phyloP scores from a whole-genome alignment of 2,113 vertebrate genomes.

The Amblyopsis rosae region DNA sequence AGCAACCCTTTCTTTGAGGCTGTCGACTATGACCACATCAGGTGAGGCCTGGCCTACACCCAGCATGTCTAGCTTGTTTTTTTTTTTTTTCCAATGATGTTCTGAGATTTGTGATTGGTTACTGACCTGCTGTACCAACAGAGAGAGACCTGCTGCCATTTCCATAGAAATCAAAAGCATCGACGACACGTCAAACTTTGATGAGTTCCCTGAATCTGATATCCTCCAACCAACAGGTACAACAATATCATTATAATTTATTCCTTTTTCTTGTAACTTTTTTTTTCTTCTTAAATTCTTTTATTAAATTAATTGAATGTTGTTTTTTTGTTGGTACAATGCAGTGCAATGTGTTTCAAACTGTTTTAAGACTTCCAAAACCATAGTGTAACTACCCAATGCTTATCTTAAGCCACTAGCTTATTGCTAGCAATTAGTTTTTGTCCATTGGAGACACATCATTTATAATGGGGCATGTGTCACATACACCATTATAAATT shows the following conservation, averaged over 20 bases:
- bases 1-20: conserved; percentile 96
- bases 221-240: conserved; percentile 93
- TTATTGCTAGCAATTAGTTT: no score
- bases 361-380: no score
- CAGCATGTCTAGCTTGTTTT: background rate
- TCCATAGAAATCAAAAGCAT: conserved; percentile 99
- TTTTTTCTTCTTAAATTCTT: no score
- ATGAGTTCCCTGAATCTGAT: conserved; percentile 98
- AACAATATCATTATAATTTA: background rate
- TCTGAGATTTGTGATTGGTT: background rate
- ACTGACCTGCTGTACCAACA: conserved; percentile 57
- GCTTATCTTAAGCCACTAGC: no score
- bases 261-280: background rate
- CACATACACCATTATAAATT: no score
- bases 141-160: conserved; percentile 96
- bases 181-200: conserved; percentile 98
- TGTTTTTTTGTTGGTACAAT: no score
- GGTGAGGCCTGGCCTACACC: conserved; percentile 69
- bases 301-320: no score
- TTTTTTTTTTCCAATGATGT: background rate
- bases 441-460: no score
- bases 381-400: no score
- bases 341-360: no score
- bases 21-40: conserved; percentile 99
- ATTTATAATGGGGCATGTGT: no score